Percentiles rank a stretch among this genome's conserved stretches.
Conservation (phyloP, 2,797 vertebrate species). For the Mallotus villosus region DNA sequence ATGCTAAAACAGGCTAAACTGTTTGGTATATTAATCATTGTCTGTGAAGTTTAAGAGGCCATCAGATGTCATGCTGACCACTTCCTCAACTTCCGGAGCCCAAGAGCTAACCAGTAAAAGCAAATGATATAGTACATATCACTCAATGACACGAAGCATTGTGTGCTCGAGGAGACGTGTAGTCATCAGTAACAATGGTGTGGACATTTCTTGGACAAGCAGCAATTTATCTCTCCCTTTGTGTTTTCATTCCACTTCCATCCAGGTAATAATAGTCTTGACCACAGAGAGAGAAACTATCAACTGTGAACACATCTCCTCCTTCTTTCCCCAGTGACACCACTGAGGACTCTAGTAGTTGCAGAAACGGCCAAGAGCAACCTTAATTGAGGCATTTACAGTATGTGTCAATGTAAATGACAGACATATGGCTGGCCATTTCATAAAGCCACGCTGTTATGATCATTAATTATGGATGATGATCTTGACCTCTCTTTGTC, state of each 20-base stretch:
- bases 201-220: constrained; percentile 19
- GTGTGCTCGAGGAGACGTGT: too few species aligned
- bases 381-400: constrained; percentile 10
- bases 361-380: constrained; percentile 13
- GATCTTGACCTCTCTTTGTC: constrained; percentile 56
- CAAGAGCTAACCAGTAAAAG: too few species aligned
- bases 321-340: not conserved
- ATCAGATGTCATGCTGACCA: not conserved
- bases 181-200: too few species aligned
- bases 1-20: constrained; percentile 36
- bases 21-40: constrained; percentile 35
- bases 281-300: not conserved
- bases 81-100: not conserved
- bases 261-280: not conserved
- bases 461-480: constrained; percentile 71
- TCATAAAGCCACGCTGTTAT: constrained; percentile 61
- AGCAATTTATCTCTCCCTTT: constrained; percentile 19
- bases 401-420: constrained; percentile 28
- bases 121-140: too few species aligned
- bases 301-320: not conserved
- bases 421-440: constrained; percentile 42
- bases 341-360: too few species aligned
- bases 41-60: not conserved
- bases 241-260: constrained; percentile 14
- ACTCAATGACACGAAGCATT: too few species aligned